Evolutionary conservation across 2,797 vertebrate species (phyloP), one percentile per base, ranked within the genome.

Genomic region (Molossus molossus): DNA sequence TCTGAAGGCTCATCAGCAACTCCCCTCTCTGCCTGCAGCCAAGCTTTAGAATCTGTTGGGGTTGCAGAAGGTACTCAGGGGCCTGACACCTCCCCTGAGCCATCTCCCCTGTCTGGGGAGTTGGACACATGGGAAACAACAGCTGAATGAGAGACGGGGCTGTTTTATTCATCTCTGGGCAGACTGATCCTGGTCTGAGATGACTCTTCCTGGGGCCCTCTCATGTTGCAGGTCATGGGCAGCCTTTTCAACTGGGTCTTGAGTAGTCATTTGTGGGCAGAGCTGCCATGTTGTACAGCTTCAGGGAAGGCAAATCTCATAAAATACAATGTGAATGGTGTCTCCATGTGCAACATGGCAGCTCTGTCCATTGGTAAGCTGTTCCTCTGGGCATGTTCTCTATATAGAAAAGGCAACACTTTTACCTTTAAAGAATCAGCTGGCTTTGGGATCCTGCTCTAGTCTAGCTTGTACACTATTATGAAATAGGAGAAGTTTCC

Each of bases 261-360:
- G 76, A 50, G 3, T n/a, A 33, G 53, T 84, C 86, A 45, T 55
- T 37, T 58, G n/a, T 92, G 27, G 80, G 55, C 21, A 62, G 21
- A 67, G 37, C 15, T 76, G 15, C 76, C 33, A 13, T n/a, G 64
- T 45, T 15, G 25, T 25, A 72, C 29, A 88, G 79, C 62, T 86
- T 64, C n/a, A 86, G 75, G 86, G 48, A 89, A 79, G 94, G 69
- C 50, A 53, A 76, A 57, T 84, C 40, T 88, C 6, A 81, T 81
- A 67, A 70, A 79, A 12, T 58, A 17, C 14, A 64, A 23, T 48
- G 60, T 3, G 37, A 72, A 18, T 65, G 18, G n/a, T 17, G 15
- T 83, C n/a, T 25, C 64, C 37, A 67, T 15, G 25, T 11, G 23
- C 75, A 33, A 57, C 29, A 18, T 6, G 9, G 37, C 37, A 87